These are phyloP conservation scores for Macrostomum lignano DNA, from an alignment of 1,140 invertebrate genomes.

Conservation along the genomic window DNA sequence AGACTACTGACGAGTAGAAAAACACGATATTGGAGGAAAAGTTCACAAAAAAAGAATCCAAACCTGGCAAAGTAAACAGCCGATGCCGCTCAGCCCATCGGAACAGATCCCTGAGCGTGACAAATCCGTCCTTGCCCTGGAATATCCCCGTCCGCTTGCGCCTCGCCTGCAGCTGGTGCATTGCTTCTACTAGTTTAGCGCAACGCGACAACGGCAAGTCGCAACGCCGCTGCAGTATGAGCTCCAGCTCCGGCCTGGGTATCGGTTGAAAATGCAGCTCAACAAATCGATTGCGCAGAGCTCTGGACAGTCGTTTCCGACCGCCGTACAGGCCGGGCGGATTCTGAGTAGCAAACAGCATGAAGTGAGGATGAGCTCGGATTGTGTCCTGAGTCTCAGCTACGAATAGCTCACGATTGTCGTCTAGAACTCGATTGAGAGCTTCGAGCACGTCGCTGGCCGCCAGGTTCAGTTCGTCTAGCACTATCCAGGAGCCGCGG, in stretches of 20 bases:
- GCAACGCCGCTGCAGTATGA: slow-evolving; percentile 62
- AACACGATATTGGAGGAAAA: too few relatives aligned
- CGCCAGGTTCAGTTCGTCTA: slow-evolving; percentile 92
- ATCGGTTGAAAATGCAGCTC: slow-evolving; percentile 89
- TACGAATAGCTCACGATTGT: slow-evolving; percentile 85
- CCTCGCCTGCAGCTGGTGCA: slow-evolving; percentile 30
- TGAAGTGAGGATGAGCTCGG: slow-evolving; percentile 68
- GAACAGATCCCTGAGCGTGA: slow-evolving; percentile 76
- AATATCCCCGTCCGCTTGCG: slow-evolving; percentile 56
- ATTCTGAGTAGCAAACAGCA: slow-evolving; percentile 95
- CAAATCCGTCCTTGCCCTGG: slow-evolving; percentile 70
- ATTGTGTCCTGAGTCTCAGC: slow-evolving; percentile 70
- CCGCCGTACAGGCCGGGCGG: slow-evolving; percentile 86
- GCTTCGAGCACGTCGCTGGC: slow-evolving; percentile 90
- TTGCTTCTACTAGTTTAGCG: slow-evolving; percentile 5
- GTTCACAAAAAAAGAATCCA: too few relatives aligned
- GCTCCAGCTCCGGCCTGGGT: slow-evolving; percentile 52
- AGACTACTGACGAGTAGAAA: too few relatives aligned
- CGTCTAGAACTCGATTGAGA: slow-evolving; percentile 69
- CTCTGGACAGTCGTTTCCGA: slow-evolving; percentile 64
- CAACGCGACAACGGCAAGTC: too few relatives aligned
- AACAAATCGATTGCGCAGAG: slow-evolving; percentile 85
- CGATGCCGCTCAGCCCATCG: slow-evolving; percentile 78
- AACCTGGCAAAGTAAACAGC: slow-evolving; percentile 9
- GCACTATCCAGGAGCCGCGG: slow-evolving; percentile 86